These are phyloP conservation scores for Vulpes vulpes DNA, from an alignment of 2,113 vertebrate genomes.

Conservation along the genomic window DNA sequence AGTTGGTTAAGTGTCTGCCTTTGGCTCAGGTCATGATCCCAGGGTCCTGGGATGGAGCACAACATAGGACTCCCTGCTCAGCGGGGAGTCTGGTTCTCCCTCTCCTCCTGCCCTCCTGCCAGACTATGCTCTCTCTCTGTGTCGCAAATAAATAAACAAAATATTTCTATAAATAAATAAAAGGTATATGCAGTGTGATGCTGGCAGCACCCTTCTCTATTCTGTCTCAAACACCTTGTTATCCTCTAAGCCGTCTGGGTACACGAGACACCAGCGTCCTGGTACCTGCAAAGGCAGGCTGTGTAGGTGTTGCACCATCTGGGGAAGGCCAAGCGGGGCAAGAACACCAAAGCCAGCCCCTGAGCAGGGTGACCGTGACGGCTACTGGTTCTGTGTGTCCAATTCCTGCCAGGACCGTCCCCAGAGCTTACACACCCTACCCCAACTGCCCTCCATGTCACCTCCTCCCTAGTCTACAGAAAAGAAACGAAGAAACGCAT, in stretches of 20 bases:
- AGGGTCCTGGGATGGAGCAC: too few species aligned
- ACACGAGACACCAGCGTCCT: background rate
- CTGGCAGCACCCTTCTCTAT: background rate
- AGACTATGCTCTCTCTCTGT: too few species aligned
- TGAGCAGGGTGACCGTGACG: background rate
- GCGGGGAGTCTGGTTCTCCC: too few species aligned
- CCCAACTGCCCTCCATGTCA: fast-evolving
- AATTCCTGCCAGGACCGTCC: fast-evolving
- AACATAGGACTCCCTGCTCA: too few species aligned
- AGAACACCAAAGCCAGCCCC: background rate
- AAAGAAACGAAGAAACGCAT: fast-evolving
- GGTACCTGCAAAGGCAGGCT: background rate
- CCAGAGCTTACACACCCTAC: background rate
- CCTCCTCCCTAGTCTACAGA: background rate
- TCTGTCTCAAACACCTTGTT: background rate
- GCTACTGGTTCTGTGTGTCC: background rate
- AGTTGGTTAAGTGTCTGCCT: too few species aligned
- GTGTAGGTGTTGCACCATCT: background rate
- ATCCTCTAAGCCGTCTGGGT: background rate
- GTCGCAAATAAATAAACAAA: background rate
- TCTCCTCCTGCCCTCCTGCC: too few species aligned
- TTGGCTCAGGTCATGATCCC: too few species aligned
- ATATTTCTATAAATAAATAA: background rate
- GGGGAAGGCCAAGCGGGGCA: background rate
- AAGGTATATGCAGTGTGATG: fast-evolving